These are phyloP conservation scores for Pavo muticus DNA, from an alignment of 2,113 vertebrate species.

Conservation along the genomic window DNA sequence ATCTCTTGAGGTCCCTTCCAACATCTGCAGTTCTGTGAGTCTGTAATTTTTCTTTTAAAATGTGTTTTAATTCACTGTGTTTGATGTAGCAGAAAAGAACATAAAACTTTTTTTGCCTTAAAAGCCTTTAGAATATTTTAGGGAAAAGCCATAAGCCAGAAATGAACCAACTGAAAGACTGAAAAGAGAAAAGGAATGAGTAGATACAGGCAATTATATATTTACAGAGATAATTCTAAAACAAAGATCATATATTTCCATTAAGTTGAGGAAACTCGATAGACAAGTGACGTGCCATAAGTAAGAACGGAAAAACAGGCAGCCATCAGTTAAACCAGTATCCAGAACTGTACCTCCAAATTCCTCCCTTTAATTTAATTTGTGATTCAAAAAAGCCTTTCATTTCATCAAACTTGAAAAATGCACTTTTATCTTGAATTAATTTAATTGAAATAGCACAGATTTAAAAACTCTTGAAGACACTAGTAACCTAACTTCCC, in stretches of 20 bases:
- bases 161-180: not conserved
- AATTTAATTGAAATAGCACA: not conserved
- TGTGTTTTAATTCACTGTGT: not conserved
- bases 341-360: not conserved
- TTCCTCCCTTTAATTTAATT: conserved; percentile 2
- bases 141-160: not conserved
- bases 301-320: not conserved
- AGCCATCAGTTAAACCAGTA: not conserved
- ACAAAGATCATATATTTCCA: not conserved
- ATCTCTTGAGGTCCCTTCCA: too few relatives aligned
- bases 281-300: not conserved
- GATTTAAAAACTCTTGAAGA: not conserved
- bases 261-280: not conserved
- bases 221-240: not conserved
- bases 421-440: not conserved
- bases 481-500: not conserved
- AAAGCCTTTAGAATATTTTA: not conserved
- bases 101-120: not conserved
- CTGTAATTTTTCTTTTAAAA: not conserved
- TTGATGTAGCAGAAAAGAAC: not conserved
- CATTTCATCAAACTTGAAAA: not conserved
- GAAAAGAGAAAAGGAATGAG: not conserved
- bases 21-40: too few relatives aligned
- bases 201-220: not conserved
- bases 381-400: not conserved